Base-by-base conservation (phyloP, 2,797 vertebrate genomes). In the Hoplostethus mediterraneus region DNA sequence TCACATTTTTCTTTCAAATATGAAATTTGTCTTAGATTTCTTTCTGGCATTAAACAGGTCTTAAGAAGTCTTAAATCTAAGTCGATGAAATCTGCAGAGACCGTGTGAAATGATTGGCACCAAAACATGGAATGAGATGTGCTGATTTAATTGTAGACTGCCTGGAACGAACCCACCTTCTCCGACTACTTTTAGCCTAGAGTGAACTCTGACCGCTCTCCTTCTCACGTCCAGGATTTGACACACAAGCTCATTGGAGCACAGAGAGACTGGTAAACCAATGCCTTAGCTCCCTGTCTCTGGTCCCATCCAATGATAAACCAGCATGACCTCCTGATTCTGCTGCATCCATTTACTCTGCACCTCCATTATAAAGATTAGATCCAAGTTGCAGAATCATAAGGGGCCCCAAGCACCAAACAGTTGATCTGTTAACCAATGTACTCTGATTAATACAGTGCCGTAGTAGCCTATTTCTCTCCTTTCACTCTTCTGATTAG, bases 151-250 rank as follows among this genome's bases (percentile, higher is more conserved):
- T 16, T 56, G 25, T 51, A 51, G 25, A 38, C 51, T 30, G 64
- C 57, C 45, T 3, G 44, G 49, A 69, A 30, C 45, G 62, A 67
- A 71, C 16, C 17, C 12, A 54, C 5, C 33, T 58, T 83, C 28
- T 80, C 44, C 54, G 51, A 47, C 52, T 67, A 61, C 56, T 78
- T 47, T 59, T 71, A 73, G 53, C 73, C 25, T 59, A 2, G n/a
- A 40, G 36, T 66, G 53, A 83, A 54, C 67, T 76, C 60, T 86
- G 74, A 89, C 60, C 73, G 44, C 30, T 76, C 40, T 82, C 66
- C 47, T 78, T 70, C 81, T 63, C 33, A 67, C 73, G 62, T 77
- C 47, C 77, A 86, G 82, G 75, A 33, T 69, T 83, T 83, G 68
- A 60, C 51, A 75, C 77, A 76, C 63, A 68, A 59, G 47, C 54